Conservation (phyloP, 1,140 invertebrate genomes). For the Temnothorax curvispinosus region DNA sequence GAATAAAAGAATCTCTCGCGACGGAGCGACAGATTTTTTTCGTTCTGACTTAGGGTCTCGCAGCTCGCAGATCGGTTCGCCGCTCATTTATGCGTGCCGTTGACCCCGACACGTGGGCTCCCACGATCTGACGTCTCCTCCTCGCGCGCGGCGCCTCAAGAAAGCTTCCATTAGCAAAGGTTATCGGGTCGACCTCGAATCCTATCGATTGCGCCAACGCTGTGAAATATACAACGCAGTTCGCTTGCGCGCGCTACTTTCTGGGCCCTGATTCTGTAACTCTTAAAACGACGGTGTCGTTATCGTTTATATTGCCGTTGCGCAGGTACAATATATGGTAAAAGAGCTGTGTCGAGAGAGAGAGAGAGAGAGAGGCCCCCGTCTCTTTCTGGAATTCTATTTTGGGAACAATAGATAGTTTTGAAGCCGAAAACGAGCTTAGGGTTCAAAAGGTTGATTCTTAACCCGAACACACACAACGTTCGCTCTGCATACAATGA, state of each 20-base stretch:
- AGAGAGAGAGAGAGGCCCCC: background rate
- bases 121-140: conserved; percentile 66
- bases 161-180: conserved; percentile 73
- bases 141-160: conserved; percentile 39
- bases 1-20: background rate
- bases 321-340: too few relatives aligned
- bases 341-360: too few relatives aligned
- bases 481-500: background rate
- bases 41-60: background rate
- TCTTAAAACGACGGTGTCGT: too few relatives aligned
- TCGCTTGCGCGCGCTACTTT: conserved; percentile 23
- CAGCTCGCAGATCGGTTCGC: conserved; percentile 10
- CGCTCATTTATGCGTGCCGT: conserved; percentile 60
- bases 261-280: background rate
- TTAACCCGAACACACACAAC: background rate
- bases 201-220: conserved; percentile 67
- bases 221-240: conserved; percentile 56
- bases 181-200: conserved; percentile 76
- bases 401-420: background rate
- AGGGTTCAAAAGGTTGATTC: background rate
- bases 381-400: background rate
- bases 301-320: too few relatives aligned
- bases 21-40: background rate
- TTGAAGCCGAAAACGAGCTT: background rate
- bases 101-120: conserved; percentile 61